Evolutionary conservation across 2,797 vertebrate genomes (phyloP).

Genomic region (Eutrigla gurnardus): DNA sequence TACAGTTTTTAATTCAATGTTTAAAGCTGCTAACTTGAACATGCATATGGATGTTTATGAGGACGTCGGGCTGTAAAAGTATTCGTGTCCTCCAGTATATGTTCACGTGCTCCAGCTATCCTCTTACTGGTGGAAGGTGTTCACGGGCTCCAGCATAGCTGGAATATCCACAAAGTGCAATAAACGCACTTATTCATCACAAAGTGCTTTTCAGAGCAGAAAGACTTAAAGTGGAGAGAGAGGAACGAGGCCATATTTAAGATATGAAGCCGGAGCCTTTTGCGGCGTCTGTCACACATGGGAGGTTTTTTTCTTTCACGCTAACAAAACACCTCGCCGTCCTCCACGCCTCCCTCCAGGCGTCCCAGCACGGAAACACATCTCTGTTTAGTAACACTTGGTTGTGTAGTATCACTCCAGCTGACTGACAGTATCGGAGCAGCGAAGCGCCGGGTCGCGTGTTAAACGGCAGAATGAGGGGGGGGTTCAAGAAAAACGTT

Average conservation of each 20-base stretch:
- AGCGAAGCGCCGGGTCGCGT: conserved; percentile 40
- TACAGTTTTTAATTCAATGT: no score
- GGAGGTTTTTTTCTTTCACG: conserved; percentile 47
- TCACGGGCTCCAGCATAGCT: not conserved
- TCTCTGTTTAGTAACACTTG: conserved; percentile 71
- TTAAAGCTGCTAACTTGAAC: no score
- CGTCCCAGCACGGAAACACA: conserved; percentile 55
- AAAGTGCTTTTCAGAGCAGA: conserved; percentile 23
- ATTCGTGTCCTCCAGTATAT: no score
- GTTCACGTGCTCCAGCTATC: not conserved
- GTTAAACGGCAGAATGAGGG: conserved; percentile 60
- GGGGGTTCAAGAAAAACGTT: conserved; percentile 43
- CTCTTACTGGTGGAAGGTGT: no score
- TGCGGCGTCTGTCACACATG: conserved; percentile 35
- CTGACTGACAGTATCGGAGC: conserved; percentile 70
- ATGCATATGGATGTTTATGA: no score
- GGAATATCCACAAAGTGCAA: not conserved
- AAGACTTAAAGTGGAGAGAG: conserved; percentile 6
- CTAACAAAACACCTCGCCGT: conserved; percentile 62
- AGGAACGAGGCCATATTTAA: conserved; percentile 34
- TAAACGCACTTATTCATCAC: conserved; percentile 16
- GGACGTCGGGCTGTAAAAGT: no score
- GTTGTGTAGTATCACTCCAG: conserved; percentile 69
- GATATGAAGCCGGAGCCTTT: conserved; percentile 30
- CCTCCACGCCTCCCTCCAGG: conserved; percentile 49